These are phyloP conservation scores for Mustelus asterias DNA, from an alignment of 2,113 vertebrate species.

Conservation along the genomic window DNA sequence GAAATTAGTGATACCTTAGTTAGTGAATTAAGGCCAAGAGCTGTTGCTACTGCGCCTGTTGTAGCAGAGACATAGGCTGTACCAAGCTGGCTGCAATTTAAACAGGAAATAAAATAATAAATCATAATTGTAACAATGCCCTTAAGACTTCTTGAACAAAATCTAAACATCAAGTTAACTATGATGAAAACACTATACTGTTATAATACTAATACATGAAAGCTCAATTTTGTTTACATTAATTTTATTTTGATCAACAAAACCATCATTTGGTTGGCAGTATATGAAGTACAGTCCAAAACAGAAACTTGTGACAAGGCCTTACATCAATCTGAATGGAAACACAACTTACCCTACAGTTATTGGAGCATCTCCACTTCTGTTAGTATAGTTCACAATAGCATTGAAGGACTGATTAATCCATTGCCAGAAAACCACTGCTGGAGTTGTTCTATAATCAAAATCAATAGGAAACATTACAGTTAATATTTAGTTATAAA, in stretches of 20 bases:
- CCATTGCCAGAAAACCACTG: constrained; percentile 96
- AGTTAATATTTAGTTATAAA: background rate
- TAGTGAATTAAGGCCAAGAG: constrained; percentile 88
- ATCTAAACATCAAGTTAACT: background rate
- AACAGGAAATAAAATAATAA: constrained; percentile 42
- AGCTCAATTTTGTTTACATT: background rate
- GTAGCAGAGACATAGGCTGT: constrained; percentile 93
- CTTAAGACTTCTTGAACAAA: background rate
- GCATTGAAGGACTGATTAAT: constrained; percentile 99
- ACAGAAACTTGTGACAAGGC: background rate
- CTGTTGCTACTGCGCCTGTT: constrained; percentile 86
- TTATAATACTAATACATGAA: background rate
- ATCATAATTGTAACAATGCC: background rate
- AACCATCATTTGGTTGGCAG: background rate
- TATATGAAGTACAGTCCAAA: background rate
- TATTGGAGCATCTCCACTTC: constrained; percentile 89
- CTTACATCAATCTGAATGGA: background rate
- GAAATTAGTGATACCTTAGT: constrained; percentile 75
- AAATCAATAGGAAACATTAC: background rate
- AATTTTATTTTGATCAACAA: background rate
- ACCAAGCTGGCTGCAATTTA: constrained; percentile 80
- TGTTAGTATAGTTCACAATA: constrained; percentile 93
- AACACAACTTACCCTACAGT: constrained; percentile 67
- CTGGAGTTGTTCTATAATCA: constrained; percentile 77
- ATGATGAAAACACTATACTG: background rate